Evolutionary conservation across 2,113 vertebrate species (phyloP), one percentile per base, ranked within the genome.

Genomic region (Myotis yumanensis): DNA sequence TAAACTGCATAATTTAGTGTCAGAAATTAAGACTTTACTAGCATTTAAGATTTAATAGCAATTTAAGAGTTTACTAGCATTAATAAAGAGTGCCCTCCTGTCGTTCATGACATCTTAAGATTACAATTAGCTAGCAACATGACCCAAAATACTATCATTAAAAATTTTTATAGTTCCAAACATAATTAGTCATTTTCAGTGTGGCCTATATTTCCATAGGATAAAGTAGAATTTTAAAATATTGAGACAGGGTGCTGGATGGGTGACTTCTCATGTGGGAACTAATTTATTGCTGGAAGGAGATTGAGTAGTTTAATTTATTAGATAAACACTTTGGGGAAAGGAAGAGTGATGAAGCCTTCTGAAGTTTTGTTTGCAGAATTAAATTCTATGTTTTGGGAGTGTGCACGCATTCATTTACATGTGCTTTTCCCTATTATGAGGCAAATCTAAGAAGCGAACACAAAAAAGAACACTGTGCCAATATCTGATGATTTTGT

Each of bases 201-300:
- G 66, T 85, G 22, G 18, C 6, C 37, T 88, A 14, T 69, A 52
- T 81, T 92, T 92, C 23, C 77, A 94, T 82, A 68, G 54, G 12
- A 92, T 79, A 90, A 92, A 68, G 43, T 14, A 76, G 87, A 82
- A 22, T 15, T 85, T 95, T 68, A 89, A 66, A 89, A 91, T 86
- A 25, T 46, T 66, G 46, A 94, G 91, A 64, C 3, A 28, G 48
- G 16, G 28, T 32, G 3, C 17, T 23, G 14, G 28, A 77, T 22
- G n/a, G n/a, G 28, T 15, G 9, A 81, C 28, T 57, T 76, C 37
- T 86, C 52, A 54, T 10, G 7, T 11, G 32, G 68, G n/a, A 88
- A 77, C 7, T 57, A 69, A 82, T 54, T 48, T 71, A 57, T 28
- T 51, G 22, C 37, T 81, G 9, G n/a, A 62, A 77, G 30, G 57